Percentiles rank a stretch among this genome's conserved stretches.
phyloP scores from a whole-genome alignment of 1,140 invertebrate genomes.

The Oppia nitens region DNA sequence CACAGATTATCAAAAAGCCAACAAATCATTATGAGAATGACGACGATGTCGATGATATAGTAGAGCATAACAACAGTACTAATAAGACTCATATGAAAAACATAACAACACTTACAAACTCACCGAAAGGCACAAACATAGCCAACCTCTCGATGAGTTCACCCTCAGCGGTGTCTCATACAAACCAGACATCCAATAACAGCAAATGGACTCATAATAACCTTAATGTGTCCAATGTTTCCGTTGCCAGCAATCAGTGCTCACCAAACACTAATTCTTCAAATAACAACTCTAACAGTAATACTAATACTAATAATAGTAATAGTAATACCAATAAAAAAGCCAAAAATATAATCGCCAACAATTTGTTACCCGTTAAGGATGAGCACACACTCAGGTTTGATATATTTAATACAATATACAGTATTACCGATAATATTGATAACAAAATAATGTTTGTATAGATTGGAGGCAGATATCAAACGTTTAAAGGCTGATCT shows the following conservation, averaged over 20 bases:
- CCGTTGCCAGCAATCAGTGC: slow-evolving; percentile 25
- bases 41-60: slow-evolving; percentile 32
- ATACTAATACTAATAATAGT: slow-evolving; percentile 29
- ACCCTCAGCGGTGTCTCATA: background rate
- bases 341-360: slow-evolving; percentile 32
- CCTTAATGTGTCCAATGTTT: slow-evolving; percentile 18
- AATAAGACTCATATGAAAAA: slow-evolving; percentile 23
- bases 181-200: slow-evolving; percentile 14
- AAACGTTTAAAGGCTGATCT: slow-evolving; percentile 64
- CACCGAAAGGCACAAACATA: slow-evolving; percentile 15
- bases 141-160: background rate
- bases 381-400: slow-evolving; percentile 42
- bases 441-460: slow-evolving; percentile 40
- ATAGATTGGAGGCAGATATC: slow-evolving; percentile 47
- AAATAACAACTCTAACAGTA: slow-evolving; percentile 33
- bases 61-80: slow-evolving; percentile 25
- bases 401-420: slow-evolving; percentile 19
- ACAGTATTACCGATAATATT: slow-evolving; percentile 33
- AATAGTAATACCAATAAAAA: slow-evolving; percentile 28
- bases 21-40: slow-evolving; percentile 37
- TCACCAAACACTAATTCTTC: background rate
- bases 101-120: slow-evolving; percentile 9
- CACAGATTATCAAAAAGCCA: slow-evolving; percentile 14
- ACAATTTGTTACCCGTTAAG: slow-evolving; percentile 29
- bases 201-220: slow-evolving; percentile 6